Percentiles rank a stretch among this genome's conserved stretches.
phyloP scores from a whole-genome alignment of 2,888 invertebrate genomes.

The Alloscopus bannaensis region DNA sequence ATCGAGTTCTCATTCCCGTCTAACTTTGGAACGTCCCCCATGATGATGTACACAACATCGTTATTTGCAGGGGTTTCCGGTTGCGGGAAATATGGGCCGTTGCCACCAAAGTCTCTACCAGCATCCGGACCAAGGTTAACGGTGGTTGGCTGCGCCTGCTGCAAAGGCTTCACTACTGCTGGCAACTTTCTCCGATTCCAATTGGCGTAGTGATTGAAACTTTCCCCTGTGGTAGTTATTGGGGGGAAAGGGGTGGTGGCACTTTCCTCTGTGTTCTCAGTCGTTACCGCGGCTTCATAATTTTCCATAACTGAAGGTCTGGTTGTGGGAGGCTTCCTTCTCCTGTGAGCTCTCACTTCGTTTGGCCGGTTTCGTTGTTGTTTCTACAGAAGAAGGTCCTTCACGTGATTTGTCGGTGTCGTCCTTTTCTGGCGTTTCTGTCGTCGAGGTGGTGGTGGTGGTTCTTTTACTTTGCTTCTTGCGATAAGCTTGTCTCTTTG shows the following conservation, averaged over 20 bases:
- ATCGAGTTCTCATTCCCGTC: constrained; percentile 16
- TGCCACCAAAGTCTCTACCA: background rate
- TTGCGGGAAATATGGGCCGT: background rate
- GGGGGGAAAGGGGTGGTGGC: background rate
- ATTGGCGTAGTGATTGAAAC: background rate
- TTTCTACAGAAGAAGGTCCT: background rate
- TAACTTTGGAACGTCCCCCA: constrained; percentile 43
- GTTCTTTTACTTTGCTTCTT: background rate
- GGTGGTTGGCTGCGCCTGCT: background rate
- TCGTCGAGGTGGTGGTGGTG: background rate
- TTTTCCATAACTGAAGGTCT: background rate
- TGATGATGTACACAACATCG: constrained; percentile 45
- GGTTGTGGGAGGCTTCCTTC: background rate
- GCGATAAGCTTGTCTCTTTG: background rate
- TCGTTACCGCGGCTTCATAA: background rate
- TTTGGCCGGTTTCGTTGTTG: background rate
- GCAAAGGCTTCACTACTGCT: background rate
- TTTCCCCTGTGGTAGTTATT: background rate
- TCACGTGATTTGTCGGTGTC: background rate
- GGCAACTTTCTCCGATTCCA: constrained; percentile 10
- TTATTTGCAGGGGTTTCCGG: constrained; percentile 7
- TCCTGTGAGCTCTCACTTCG: constrained; percentile 1
- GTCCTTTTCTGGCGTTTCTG: background rate
- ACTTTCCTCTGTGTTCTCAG: background rate
- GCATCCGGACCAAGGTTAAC: background rate